Percentiles rank a stretch among this genome's conserved stretches.
Conservation (phyloP, 2,797 vertebrate genomes). For the Pseudomugil tenellus region DNA sequence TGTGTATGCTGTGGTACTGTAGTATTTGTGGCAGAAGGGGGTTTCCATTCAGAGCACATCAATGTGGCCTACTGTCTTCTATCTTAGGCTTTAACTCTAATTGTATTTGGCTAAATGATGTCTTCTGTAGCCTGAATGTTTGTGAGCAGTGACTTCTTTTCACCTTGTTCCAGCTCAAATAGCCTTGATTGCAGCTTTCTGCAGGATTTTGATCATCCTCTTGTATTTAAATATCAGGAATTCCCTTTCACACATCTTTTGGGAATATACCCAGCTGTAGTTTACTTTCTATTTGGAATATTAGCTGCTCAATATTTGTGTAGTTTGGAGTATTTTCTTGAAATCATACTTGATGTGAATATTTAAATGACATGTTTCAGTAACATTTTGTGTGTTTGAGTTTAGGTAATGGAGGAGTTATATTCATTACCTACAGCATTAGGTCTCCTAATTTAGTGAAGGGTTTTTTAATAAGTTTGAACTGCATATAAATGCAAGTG, state of each 20-base stretch:
- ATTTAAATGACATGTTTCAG: not conserved
- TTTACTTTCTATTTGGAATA: conserved; percentile 19
- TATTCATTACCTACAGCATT: conserved; percentile 36
- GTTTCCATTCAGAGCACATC: conserved; percentile 64
- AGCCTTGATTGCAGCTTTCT: conserved; percentile 6
- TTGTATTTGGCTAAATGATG: conserved; percentile 58
- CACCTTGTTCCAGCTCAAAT: conserved; percentile 9
- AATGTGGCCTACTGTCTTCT: conserved; percentile 65
- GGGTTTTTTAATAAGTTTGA: conserved; percentile 16
- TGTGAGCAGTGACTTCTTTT: conserved; percentile 19
- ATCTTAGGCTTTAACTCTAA: conserved; percentile 46
- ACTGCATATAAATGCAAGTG: conserved; percentile 3
- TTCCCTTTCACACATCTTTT: conserved; percentile 36
- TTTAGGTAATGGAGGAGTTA: conserved; percentile 21
- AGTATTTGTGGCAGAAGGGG: conserved; percentile 57
- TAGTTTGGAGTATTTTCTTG: conserved; percentile 23
- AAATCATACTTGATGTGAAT: conserved; percentile 38
- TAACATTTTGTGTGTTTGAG: conserved; percentile 12
- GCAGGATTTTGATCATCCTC: conserved; percentile 14
- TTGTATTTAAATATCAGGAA: conserved; percentile 13
- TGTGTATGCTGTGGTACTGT: conserved; percentile 59
- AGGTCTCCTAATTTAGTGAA: conserved; percentile 29
- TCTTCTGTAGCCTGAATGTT: conserved; percentile 25
- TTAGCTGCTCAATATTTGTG: conserved; percentile 25
- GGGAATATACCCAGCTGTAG: conserved; percentile 28